These are phyloP conservation scores for Habroteleia sp. DNA, from an alignment of 2,888 invertebrate species.

Conservation along the genomic window DNA sequence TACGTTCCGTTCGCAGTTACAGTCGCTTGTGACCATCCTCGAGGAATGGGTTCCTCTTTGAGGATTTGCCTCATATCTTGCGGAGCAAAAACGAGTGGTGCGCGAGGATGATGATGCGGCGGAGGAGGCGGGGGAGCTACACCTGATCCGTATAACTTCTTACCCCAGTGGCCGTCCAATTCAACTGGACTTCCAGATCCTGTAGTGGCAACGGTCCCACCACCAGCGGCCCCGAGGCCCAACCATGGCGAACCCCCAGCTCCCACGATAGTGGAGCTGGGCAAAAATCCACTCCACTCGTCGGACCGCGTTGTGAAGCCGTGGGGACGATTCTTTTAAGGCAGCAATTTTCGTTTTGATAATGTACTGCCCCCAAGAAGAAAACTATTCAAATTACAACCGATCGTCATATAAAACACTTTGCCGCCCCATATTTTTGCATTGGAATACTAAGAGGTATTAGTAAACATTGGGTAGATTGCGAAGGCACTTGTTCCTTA, in stretches of 20 bases:
- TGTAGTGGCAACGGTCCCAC: slow-evolving; percentile 76
- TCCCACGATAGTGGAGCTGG: slow-evolving; percentile 81
- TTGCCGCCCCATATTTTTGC: slow-evolving; percentile 16
- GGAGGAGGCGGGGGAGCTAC: slow-evolving; percentile 79
- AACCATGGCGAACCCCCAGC: slow-evolving; percentile 81
- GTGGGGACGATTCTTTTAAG: slow-evolving; percentile 73
- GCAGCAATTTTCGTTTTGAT: slow-evolving; percentile 71
- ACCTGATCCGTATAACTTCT: slow-evolving; percentile 79
- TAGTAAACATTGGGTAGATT: slow-evolving; percentile 19
- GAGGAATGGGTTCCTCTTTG: slow-evolving; percentile 79
- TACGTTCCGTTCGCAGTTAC: slow-evolving; percentile 78
- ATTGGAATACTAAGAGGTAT: slow-evolving; percentile 29
- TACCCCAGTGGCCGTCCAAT: slow-evolving; percentile 79
- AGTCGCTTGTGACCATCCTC: slow-evolving; percentile 79
- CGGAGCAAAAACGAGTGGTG: slow-evolving; percentile 78
- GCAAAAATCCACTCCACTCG: slow-evolving; percentile 81
- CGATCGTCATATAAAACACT: slow-evolving; percentile 8
- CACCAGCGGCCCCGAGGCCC: slow-evolving; percentile 78
- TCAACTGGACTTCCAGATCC: slow-evolving; percentile 79
- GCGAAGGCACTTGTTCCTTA: slow-evolving; percentile 42
- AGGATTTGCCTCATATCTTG: slow-evolving; percentile 80
- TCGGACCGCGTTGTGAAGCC: slow-evolving; percentile 81
- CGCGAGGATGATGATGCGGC: slow-evolving; percentile 79
- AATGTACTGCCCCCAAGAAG: slow-evolving; percentile 1
- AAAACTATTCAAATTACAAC: slow-evolving; percentile 6